These are phyloP conservation scores for Lutjanus campechanus DNA, from an alignment of 2,797 vertebrate genomes.

Conservation along the genomic window DNA sequence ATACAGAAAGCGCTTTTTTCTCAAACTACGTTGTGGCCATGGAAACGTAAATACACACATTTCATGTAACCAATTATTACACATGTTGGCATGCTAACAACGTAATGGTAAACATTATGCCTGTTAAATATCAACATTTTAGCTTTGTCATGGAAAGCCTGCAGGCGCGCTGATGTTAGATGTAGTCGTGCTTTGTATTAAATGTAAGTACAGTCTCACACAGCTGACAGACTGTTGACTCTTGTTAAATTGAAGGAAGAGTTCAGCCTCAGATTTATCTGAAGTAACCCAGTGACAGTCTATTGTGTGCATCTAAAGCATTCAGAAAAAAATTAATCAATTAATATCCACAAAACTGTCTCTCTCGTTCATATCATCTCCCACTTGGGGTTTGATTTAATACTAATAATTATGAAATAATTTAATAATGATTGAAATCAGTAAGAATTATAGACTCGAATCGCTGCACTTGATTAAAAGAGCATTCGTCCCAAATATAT, in stretches of 20 bases:
- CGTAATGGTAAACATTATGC: no score
- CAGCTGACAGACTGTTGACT: background rate
- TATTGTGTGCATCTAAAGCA: background rate
- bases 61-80: no score
- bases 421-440: background rate
- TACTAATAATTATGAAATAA: background rate
- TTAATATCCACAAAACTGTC: background rate
- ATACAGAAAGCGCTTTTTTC: no score
- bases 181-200: no score
- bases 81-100: no score
- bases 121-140: no score
- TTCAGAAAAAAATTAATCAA: background rate
- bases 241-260: background rate
- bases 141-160: no score
- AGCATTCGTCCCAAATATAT: background rate
- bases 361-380: background rate
- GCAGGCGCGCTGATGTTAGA: background rate
- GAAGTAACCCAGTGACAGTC: background rate
- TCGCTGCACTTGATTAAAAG: slow-evolving; percentile 18
- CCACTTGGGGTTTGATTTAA: background rate
- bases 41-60: no score
- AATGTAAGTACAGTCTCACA: background rate
- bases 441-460: background rate
- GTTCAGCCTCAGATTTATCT: background rate
- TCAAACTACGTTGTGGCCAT: no score